Base-by-base conservation (phyloP, 2,888 invertebrate genomes). In the Spisula subtruncata region DNA sequence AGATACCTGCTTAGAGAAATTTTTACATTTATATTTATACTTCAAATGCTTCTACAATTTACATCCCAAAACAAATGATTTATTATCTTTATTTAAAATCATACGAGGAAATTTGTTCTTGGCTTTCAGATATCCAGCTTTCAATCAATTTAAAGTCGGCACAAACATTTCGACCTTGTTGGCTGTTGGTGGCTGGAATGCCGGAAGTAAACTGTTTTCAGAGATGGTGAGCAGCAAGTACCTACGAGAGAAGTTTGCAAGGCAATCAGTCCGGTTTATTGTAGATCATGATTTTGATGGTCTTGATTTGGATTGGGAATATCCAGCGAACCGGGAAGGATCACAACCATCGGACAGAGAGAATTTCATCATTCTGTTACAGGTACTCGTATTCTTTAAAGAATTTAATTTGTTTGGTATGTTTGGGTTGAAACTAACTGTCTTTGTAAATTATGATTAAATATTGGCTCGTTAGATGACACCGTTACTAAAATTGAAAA, bases 221-320 rank as follows among this genome's bases (percentile, higher is more conserved):
- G 85, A 89, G 12, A 95, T 96, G 94, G 95, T 93, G 2, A 86
- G 86, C 0, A 90, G 91, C 2, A 29, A 82, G 16, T 86, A 79
- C 18, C 87, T 84, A 1, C 90, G 96, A 35, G 88, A 89, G 32
- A 87, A 90, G 10, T 96, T 96, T 88, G 93, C 94, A 16, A 89
- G 90, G 16, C 93, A 94, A 10, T 89, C 94, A 14, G 87, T 95
- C 4, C 56, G 87, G 8, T 96, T 93, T 60, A 90, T 96, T 46
- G 85, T 95, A 18, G 85, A 91, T 10, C 92, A 93, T 29, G 91
- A 91, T 18, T 96, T 96, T 87, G 95, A 96, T 87, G 96, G 96
- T n/a, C 94, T 96, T 29, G 96, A 96, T 88, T 92, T 96, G 32
- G 96, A 96, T 85, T 96, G 96, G 96, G 96, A 96, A 85, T 96